Conservation (phyloP, 2,113 vertebrate genomes). For the Sardina pilchardus region DNA sequence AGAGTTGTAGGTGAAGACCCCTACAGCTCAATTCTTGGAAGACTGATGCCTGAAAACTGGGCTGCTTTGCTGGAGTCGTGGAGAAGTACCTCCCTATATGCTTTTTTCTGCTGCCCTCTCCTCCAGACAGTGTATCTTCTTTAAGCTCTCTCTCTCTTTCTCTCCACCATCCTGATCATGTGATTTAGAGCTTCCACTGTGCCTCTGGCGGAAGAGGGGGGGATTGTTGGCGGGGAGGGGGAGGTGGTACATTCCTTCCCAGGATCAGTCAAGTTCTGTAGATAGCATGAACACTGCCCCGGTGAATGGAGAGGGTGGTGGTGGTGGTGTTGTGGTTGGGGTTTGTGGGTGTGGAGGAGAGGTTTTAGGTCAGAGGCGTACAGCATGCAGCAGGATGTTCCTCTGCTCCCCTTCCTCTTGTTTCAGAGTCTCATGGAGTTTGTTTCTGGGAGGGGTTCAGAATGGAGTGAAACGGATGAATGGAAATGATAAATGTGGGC, state of each 20-base stretch:
- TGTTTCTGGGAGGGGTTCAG: background rate
- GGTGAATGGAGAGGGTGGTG: background rate
- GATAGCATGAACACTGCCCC: background rate
- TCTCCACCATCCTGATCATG: constrained; percentile 59
- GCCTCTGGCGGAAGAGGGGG: background rate
- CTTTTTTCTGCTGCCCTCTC: constrained; percentile 30
- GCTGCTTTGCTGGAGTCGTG: background rate
- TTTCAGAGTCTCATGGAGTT: background rate
- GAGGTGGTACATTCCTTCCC: constrained; percentile 66
- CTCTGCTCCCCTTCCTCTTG: background rate
- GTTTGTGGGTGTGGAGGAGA: background rate
- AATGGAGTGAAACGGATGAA: background rate
- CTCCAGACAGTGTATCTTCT: constrained; percentile 59
- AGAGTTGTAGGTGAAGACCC: background rate
- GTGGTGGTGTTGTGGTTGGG: background rate
- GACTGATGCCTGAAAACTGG: background rate
- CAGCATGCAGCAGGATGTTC: background rate
- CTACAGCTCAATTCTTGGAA: background rate
- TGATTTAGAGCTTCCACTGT: constrained; percentile 64
- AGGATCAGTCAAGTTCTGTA: constrained; percentile 59
- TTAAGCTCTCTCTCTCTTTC: constrained; percentile 39
- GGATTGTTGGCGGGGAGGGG: background rate
- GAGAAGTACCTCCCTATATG: constrained; percentile 57
- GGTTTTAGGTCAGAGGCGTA: background rate
- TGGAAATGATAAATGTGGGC: background rate